Evolutionary conservation across 2,888 invertebrate genomes (phyloP).

Genomic region (Noctua pronuba): DNA sequence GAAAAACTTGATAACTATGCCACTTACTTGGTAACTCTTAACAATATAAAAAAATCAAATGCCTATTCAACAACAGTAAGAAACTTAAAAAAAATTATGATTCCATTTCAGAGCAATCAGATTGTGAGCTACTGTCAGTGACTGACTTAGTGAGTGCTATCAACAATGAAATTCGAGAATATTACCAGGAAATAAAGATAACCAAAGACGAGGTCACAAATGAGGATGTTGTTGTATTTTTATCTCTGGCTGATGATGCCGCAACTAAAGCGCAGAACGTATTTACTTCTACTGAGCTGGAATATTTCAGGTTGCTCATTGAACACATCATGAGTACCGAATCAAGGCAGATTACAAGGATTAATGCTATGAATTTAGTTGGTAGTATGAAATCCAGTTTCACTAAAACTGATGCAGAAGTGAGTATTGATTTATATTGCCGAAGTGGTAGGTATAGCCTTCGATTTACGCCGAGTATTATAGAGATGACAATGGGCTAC

Average conservation of each 20-base stretch:
- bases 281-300: conserved; percentile 81
- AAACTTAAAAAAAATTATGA: not conserved
- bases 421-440: conserved; percentile 65
- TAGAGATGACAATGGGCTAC: not conserved
- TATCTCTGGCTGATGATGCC: conserved; percentile 82
- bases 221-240: conserved; percentile 82
- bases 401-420: conserved; percentile 84
- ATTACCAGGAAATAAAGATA: conserved; percentile 82
- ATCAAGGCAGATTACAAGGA: conserved; percentile 81
- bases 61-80: no score
- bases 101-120: conserved; percentile 71
- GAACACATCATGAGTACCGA: conserved; percentile 85
- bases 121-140: no score
- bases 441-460: not conserved
- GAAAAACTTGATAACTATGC: not conserved
- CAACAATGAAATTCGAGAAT: conserved; percentile 80
- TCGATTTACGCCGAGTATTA: not conserved
- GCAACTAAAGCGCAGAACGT: conserved; percentile 84
- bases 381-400: conserved; percentile 80
- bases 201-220: conserved; percentile 81
- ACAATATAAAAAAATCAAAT: not conserved
- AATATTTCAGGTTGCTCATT: conserved; percentile 83
- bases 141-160: conserved; percentile 79
- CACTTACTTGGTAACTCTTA: not conserved
- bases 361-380: conserved; percentile 83